Conservation (phyloP, 2,113 vertebrate species). For the Cyprinodon tularosa region DNA sequence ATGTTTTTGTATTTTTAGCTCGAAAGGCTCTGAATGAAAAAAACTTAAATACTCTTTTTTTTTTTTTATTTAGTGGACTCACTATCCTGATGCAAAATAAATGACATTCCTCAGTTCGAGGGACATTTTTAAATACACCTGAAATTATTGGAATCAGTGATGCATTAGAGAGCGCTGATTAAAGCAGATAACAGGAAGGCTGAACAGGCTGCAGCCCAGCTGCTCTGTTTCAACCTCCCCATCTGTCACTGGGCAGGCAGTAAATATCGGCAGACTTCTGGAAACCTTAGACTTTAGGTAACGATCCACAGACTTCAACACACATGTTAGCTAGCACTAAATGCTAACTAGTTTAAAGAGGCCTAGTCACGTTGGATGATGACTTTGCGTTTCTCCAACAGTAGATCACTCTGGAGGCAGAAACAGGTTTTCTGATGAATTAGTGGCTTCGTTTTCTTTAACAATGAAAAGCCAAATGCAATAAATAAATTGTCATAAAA, state of each 20-base stretch:
- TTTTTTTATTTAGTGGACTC: not conserved
- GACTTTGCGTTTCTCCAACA: too few relatives aligned
- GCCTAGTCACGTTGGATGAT: too few relatives aligned
- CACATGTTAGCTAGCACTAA: not conserved
- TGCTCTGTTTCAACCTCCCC: too few relatives aligned
- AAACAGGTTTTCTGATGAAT: too few relatives aligned
- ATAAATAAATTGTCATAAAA: too few relatives aligned
- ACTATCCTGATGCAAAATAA: not conserved
- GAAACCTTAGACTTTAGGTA: not conserved
- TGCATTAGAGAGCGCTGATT: too few relatives aligned
- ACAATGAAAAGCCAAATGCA: too few relatives aligned
- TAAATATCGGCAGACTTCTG: not conserved
- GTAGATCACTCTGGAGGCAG: too few relatives aligned
- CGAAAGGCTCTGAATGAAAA: not conserved
- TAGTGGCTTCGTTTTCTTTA: too few relatives aligned
- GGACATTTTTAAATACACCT: not conserved
- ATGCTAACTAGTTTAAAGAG: not conserved
- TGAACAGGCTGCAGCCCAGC: too few relatives aligned
- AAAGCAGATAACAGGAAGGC: too few relatives aligned
- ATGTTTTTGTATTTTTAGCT: not conserved
- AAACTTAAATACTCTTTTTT: not conserved
- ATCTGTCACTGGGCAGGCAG: too few relatives aligned
- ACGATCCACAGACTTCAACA: not conserved
- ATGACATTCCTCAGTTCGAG: not conserved
- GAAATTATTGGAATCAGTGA: not conserved